Evolutionary conservation across 2,888 invertebrate genomes (phyloP).

Genomic region (Cataglyphis cursor): DNA sequence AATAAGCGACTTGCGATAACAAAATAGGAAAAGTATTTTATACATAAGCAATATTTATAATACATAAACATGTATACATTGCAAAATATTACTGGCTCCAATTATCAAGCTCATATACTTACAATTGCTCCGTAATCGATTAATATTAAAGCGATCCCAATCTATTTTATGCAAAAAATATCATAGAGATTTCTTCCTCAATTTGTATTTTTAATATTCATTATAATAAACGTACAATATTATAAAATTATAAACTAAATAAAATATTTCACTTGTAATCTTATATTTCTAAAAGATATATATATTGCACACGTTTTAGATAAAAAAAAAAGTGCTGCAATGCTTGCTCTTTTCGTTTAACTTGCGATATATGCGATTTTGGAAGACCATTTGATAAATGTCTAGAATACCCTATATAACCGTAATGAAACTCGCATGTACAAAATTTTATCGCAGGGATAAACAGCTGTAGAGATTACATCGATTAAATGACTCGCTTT

Average conservation of each 20-base stretch:
- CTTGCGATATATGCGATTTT: not conserved
- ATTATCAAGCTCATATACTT: constrained; percentile 28
- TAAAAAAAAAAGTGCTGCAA: not conserved
- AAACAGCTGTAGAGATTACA: constrained; percentile 26
- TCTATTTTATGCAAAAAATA: not conserved
- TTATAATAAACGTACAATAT: not conserved
- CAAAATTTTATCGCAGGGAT: not conserved
- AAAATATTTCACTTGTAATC: not conserved
- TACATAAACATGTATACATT: not conserved
- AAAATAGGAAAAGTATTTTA: not conserved
- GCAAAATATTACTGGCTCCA: not conserved
- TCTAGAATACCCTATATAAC: not conserved
- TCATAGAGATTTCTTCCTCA: not conserved
- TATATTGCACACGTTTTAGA: not conserved
- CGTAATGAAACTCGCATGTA: not conserved
- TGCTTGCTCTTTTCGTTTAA: not conserved
- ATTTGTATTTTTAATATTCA: not conserved
- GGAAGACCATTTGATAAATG: not conserved
- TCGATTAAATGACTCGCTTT: constrained; percentile 7
- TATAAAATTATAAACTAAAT: not conserved
- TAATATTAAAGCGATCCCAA: not conserved
- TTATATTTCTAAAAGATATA: not conserved
- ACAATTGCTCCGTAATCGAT: not conserved
- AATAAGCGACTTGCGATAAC: not conserved
- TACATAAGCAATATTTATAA: not conserved